phyloP scores from a whole-genome alignment of 35 echinoderm and acorn worm genomes.

The Apostichopus parvimensis region DNA sequence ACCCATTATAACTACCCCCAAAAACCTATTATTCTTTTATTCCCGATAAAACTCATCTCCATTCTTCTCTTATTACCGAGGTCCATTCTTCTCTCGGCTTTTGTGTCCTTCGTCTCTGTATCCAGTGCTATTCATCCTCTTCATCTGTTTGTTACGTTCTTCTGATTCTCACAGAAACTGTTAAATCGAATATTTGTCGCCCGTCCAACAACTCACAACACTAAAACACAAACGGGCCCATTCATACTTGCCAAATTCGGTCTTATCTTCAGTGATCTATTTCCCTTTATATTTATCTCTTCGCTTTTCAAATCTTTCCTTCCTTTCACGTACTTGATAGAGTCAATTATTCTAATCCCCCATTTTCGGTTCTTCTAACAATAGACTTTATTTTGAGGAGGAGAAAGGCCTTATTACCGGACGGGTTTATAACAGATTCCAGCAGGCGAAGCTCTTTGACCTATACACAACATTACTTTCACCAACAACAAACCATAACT shows the following conservation, averaged over 20 bases:
- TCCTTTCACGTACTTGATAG: constrained; percentile 35
- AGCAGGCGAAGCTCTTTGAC: background rate
- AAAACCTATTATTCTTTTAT: constrained; percentile 25
- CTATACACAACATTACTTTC: background rate
- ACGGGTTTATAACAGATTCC: background rate
- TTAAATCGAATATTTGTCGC: constrained; percentile 45
- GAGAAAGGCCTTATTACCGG: constrained; percentile 26
- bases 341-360: constrained; percentile 39
- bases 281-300: constrained; percentile 19
- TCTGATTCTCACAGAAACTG: background rate
- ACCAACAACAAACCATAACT: background rate
- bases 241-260: background rate
- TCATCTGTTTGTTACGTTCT: background rate
- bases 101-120: constrained; percentile 19
- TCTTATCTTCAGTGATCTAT: constrained; percentile 15
- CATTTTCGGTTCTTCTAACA: constrained; percentile 21
- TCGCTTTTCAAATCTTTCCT: background rate
- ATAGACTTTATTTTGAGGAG: constrained; percentile 15
- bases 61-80: constrained; percentile 5
- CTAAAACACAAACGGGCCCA: background rate
- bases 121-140: background rate
- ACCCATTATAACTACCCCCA: constrained; percentile 32
- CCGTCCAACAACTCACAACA: constrained; percentile 23
- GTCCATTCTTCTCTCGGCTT: background rate
- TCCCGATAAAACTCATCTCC: constrained; percentile 6